Base-by-base conservation (phyloP, 1,140 invertebrate genomes). In the Dreissena rostriformis region DNA sequence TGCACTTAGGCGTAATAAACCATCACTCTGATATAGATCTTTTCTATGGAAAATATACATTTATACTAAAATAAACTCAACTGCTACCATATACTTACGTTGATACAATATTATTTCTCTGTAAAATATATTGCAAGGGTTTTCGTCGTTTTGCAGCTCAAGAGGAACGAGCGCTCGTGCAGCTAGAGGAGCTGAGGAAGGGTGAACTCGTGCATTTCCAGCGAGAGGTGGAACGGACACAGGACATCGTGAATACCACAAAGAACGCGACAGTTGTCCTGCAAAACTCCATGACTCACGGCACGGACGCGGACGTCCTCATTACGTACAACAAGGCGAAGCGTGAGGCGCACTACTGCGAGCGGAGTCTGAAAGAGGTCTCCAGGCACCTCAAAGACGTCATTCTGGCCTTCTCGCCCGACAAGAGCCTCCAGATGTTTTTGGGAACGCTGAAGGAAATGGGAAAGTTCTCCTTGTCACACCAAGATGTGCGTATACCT, bases 201-300 rank as follows among this genome's bases (percentile, higher is more conserved):
- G 82, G 80, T 11, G 86, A 87, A 65, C 66, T 82, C 65, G 49
- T 26, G 15, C 74, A 87, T 19, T 85, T 85, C 55, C 77, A 87
- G 15, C 53, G 63, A 26, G 86, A 82, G 26, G 28, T 85, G n/a
- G 86, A 87, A 52, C 83, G 82, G 1, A 84, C 82, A 29, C 73
- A 87, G 53, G 86, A 84, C 17, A 53, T 87, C 14, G 80, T 85
- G 0, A 87, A 84, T 26, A 87, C 86, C 4, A 87, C 86, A 0
- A 84, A 87, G 51, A 87, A 87, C 28, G 86, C 86, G 5, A 74
- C 73, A 1, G 53, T 65, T 11, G 75, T 87, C n/a, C 53, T 87
- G 22, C 82, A 87, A 52, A 87, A 85, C 65, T 79, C 86, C 1
- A 70, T 87, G 67, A 82, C 77, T 14, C 86, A 87, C 67, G 86